phyloP scores from a whole-genome alignment of 2,113 vertebrate genomes.

The Marmota flaviventris region DNA sequence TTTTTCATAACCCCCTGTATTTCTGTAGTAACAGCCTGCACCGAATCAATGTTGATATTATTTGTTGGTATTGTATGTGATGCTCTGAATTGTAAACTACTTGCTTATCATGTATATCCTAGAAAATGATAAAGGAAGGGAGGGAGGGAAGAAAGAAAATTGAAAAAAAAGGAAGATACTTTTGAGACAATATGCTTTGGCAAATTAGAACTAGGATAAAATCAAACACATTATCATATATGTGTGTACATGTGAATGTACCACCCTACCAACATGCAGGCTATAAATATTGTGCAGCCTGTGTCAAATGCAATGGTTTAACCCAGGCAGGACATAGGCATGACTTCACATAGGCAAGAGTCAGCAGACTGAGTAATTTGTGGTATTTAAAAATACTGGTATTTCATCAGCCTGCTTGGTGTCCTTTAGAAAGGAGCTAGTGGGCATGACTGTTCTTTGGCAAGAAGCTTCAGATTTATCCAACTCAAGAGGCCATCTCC shows the following conservation, averaged over 20 bases:
- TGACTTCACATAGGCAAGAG: background rate
- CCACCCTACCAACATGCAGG: background rate
- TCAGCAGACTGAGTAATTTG: background rate
- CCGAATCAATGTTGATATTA: no score
- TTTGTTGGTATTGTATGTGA: background rate
- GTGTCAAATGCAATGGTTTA: background rate
- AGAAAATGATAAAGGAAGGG: background rate
- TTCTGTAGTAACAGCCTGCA: background rate
- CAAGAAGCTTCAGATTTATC: background rate
- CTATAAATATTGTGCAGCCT: background rate
- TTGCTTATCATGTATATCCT: background rate
- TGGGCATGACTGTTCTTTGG: background rate
- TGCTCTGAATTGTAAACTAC: background rate
- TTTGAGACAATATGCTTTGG: background rate
- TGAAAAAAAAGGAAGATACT: background rate
- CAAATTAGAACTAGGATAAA: background rate
- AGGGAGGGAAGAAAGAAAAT: background rate
- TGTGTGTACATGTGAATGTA: background rate
- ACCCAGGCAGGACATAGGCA: background rate
- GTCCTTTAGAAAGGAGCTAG: background rate
- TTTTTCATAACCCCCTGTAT: background rate
- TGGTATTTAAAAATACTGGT: background rate
- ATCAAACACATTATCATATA: background rate
- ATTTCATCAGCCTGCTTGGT: background rate
- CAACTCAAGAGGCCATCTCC: background rate